Base-by-base conservation (phyloP, 2,113 vertebrate genomes). In the Pteruthius melanotis region DNA sequence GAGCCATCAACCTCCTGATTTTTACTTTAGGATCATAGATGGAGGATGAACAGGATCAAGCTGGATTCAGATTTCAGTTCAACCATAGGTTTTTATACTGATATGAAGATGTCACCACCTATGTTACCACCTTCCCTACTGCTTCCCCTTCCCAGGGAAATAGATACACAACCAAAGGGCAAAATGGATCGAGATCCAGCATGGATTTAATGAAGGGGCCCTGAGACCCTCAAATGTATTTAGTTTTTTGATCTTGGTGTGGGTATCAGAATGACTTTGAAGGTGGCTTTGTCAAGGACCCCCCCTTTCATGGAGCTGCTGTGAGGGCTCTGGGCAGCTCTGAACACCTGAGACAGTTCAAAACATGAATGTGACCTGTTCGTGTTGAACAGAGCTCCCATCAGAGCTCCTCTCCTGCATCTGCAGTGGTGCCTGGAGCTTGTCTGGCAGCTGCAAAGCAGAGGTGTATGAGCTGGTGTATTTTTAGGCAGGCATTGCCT, bases 401-500 rank as follows among this genome's bases (percentile, higher is more conserved):
- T 68, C 44, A 15, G 13, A 74, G 80, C 50, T 86, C 35, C 35
- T 83, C 82, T 75, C 24, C 60, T 91, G 68, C 28, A 7, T 83
- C 82, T 39, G 47, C 45, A 59, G 15, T 2, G 1, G 15, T 78
- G 60, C 53, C 49, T 70, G 23, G 52, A 70, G 57, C 60, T 37
- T 15, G 39, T 72, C 49, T 92, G 95, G 78, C 71, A 87, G 64
- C 79, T 83, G 87, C 52, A 83, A n/a, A 86, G 53, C 28, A 27
- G 68, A 83, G 79, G 69, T 93, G 83, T 66, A 2, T 0, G 0
- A 56, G 45, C 19, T 42, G 65, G 24, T 63, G 56, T 92, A 72
- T 93, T 94, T 93, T 89, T 81, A 92, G 78, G 75, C 93, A 90
- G 39, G 20, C 70, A 24, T 68, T 56, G 60, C 52, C 83, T 53